phyloP scores from a whole-genome alignment of 2,113 vertebrate species.

The Cnemophilus loriae region DNA sequence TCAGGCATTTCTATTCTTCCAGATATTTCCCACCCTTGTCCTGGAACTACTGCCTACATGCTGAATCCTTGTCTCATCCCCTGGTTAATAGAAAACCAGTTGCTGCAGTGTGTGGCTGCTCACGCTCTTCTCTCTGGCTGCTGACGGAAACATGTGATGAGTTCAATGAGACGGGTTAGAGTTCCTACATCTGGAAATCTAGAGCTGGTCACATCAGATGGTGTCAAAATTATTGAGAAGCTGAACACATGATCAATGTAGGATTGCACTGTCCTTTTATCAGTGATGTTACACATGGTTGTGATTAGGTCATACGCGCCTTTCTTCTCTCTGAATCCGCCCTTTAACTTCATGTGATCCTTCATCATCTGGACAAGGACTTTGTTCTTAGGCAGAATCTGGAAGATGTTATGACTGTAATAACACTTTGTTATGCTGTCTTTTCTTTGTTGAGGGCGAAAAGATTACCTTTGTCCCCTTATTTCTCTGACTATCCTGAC shows the following conservation, averaged over 20 bases:
- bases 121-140: not conserved
- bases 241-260: not conserved
- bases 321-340: not conserved
- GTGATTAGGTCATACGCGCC: not conserved
- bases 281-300: slow-evolving; percentile 17
- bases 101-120: not conserved
- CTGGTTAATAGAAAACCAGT: not conserved
- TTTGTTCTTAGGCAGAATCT: slow-evolving; percentile 52
- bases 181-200: slow-evolving; percentile 22
- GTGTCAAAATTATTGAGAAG: slow-evolving; percentile 33
- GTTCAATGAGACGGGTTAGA: not conserved
- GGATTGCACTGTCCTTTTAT: slow-evolving; percentile 21
- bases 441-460: slow-evolving; percentile 14
- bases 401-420: slow-evolving; percentile 52
- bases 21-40: not conserved
- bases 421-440: slow-evolving; percentile 35
- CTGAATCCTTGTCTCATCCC: not conserved
- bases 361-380: slow-evolving; percentile 38
- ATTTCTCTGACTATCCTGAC: not conserved
- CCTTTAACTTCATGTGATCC: slow-evolving; percentile 28
- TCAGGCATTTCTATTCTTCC: not conserved
- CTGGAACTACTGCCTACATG: not conserved
- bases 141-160: slow-evolving; percentile 2
- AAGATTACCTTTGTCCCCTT: slow-evolving; percentile 10
- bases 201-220: not conserved